Evolutionary conservation across 1,140 invertebrate species (phyloP).

Genomic region (Listronotus bonariensis): DNA sequence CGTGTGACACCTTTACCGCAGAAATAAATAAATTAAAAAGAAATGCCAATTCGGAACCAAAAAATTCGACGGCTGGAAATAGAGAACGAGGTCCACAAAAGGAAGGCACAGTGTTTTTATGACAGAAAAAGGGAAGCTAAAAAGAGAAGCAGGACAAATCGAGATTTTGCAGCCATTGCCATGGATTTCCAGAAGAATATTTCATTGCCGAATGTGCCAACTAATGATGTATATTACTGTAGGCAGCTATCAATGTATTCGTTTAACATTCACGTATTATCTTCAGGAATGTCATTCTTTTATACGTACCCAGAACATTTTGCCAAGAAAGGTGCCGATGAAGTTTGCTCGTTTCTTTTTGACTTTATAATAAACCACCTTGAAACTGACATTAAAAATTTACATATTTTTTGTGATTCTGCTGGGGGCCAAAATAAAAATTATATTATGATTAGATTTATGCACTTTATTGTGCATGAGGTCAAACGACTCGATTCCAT

Average conservation of each 20-base stretch:
- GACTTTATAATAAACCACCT: too few species aligned
- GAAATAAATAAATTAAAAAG: too few species aligned
- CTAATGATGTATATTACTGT: slow-evolving; percentile 31
- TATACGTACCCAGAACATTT: slow-evolving; percentile 40
- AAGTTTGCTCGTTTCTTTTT: slow-evolving; percentile 26
- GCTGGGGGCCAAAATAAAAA: too few species aligned
- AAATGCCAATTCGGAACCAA: too few species aligned
- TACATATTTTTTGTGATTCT: too few species aligned
- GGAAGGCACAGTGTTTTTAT: slow-evolving; percentile 15
- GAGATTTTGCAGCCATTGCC: slow-evolving; percentile 17
- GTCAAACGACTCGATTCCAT: background rate
- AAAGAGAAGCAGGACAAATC: too few species aligned
- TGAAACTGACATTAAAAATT: too few species aligned
- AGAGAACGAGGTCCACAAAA: slow-evolving; percentile 3
- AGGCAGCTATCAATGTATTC: slow-evolving; percentile 20
- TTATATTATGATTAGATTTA: too few species aligned
- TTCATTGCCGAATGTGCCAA: slow-evolving; percentile 19
- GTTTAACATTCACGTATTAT: slow-evolving; percentile 33
- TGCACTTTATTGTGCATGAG: too few species aligned
- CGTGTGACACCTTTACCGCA: background rate
- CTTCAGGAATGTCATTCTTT: slow-evolving; percentile 33
- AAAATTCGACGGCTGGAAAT: slow-evolving; percentile 9
- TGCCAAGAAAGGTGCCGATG: slow-evolving; percentile 41
- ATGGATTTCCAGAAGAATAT: slow-evolving; percentile 33
- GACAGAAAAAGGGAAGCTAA: slow-evolving; percentile 2